These are phyloP conservation scores for Tenthredo livida DNA, from an alignment of 2,888 invertebrate genomes.

Conservation along the genomic window DNA sequence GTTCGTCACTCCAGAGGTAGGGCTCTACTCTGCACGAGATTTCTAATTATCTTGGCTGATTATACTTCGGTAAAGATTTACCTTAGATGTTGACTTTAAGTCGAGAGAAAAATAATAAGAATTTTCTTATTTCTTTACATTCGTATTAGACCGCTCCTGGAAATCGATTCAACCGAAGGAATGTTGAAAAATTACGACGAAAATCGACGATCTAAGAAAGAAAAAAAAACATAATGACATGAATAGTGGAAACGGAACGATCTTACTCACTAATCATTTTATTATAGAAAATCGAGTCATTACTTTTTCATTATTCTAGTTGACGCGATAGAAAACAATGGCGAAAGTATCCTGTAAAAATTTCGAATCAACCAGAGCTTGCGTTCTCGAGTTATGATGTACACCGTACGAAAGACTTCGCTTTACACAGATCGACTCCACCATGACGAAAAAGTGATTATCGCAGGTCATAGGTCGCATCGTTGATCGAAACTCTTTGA, in stretches of 20 bases:
- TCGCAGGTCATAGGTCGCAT: too few species aligned
- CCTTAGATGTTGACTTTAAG: conserved; percentile 13
- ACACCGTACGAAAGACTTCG: neutral
- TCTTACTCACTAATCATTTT: neutral
- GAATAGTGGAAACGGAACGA: neutral
- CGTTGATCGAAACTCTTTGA: too few species aligned
- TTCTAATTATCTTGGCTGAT: conserved; percentile 22
- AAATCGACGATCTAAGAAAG: neutral
- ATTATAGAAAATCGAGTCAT: neutral
- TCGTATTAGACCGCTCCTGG: neutral
- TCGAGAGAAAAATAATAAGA: neutral
- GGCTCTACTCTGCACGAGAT: neutral
- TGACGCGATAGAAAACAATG: neutral
- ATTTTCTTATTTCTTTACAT: neutral
- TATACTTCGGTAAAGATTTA: conserved; percentile 18
- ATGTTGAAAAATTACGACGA: neutral
- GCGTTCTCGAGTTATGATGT: neutral
- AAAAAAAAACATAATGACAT: neutral
- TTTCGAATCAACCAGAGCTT: neutral
- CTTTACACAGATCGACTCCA: too few species aligned
- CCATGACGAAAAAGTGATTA: too few species aligned
- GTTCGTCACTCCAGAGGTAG: neutral
- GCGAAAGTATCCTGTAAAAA: neutral
- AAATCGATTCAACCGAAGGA: neutral
- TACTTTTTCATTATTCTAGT: neutral